Evolutionary conservation across 1,140 invertebrate species (phyloP), one percentile per base, ranked within the genome.

Genomic region (Parasteatoda tepidariorum): DNA sequence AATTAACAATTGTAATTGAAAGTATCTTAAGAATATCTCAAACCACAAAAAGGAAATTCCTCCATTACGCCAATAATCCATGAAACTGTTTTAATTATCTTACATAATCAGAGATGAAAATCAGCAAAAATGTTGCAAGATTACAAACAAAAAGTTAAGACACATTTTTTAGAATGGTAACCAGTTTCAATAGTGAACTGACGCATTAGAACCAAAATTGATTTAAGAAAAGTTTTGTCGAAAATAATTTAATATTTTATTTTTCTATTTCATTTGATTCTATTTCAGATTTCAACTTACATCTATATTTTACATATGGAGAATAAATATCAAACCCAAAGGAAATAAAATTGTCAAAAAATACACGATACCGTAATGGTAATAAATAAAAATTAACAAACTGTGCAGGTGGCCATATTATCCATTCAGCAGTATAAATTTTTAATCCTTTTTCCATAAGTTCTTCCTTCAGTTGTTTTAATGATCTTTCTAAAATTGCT

Each of bases 241-340:
- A n/a, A n/a, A n/a, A n/a, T n/a, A 54, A 54, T 28, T n/a, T 18
- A 66, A 34, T 6, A 41, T 54, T 34, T 13, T 4, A 34, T 34
- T 71, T 61, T 28, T 82, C 9, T 74, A 34, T 61, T 22, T 57
- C 57, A 33, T 73, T 38, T 18, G 61, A 31, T 34, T 62, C 33
- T 31, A n/a, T 31, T 66, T 33, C 31, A 28, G 41, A 48, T 22
- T 82, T 71, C 15, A 71, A 31, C 48, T 82, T 82, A 61, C 31
- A 70, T 33, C 85, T 87, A 73, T 96, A 92, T 89, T 95, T 96
- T n/a, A 98, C 93, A 89, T 95, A 93, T 30, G 96, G 97, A n/a
- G 95, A 96, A 87, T 96, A 97, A 59, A 95, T 89, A 89, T 98
- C 96, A 90, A 97, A 97, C 11, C 95, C 94, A 87, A 98, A 90